These are phyloP conservation scores for Apis dorsata DNA, from an alignment of 1,140 invertebrate genomes.

Conservation along the genomic window DNA sequence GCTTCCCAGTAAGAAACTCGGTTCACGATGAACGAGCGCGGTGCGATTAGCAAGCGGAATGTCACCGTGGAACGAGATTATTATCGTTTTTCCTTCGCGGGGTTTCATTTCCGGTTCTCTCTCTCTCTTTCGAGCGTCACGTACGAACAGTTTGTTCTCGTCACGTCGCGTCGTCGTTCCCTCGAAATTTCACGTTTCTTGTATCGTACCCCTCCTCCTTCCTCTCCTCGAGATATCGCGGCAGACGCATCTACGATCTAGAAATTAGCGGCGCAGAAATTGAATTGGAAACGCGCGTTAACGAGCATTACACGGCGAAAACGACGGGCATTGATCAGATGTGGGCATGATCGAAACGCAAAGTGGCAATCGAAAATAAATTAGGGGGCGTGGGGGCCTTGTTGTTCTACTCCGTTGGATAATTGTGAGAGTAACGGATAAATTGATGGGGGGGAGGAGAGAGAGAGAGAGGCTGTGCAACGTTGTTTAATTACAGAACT, in stretches of 20 bases:
- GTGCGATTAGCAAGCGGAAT: constrained; percentile 25
- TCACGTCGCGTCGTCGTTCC: background rate
- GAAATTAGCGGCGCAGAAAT: background rate
- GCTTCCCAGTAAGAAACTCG: background rate
- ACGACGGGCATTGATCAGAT: background rate
- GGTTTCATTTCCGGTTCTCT: constrained; percentile 27
- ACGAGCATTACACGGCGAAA: background rate
- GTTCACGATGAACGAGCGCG: background rate
- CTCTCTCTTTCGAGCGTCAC: background rate
- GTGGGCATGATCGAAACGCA: background rate
- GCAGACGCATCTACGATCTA: background rate
- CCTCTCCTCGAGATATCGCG: background rate
- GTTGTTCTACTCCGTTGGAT: background rate
- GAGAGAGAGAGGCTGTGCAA: background rate
- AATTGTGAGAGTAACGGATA: background rate
- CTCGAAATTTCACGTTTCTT: constrained; percentile 12
- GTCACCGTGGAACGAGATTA: constrained; percentile 10
- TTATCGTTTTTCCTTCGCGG: constrained; percentile 22
- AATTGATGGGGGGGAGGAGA: background rate
- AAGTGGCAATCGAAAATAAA: constrained; percentile 12
- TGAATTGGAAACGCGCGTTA: background rate
- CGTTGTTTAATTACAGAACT: constrained; percentile 83
- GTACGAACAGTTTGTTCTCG: background rate
- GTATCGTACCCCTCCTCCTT: background rate
- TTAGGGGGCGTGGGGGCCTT: background rate